Base-by-base conservation (phyloP, 2,797 vertebrate genomes). In the Ambastaia sidthimunki region DNA sequence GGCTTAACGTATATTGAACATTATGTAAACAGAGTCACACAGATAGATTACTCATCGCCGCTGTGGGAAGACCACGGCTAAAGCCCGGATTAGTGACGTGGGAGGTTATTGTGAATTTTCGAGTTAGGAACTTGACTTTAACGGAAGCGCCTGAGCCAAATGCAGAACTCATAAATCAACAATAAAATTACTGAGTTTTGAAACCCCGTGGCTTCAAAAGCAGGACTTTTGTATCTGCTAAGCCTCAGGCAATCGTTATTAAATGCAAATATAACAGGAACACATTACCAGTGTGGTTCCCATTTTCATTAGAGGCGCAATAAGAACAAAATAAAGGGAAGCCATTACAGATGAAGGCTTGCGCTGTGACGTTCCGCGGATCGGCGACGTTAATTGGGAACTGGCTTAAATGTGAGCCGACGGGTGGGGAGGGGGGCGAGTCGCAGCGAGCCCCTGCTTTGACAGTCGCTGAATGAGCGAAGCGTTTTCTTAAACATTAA, bases 361-460 rank as follows among this genome's bases (percentile, higher is more conserved):
- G 59, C 23, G 60, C 68, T 76, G 62, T 7, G 60, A 76, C 3
- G 15, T 66, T 34, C 44, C 71, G 23, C 34, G 59, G 54, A 80
- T 25, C 11, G 59, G 19, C 6, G 21, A 19, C n/a, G 19, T 25
- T 66, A 67, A 71, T 13, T 78, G 77, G 44, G 73, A 83, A 83
- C 63, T n/a, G 13, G 19, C 31, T 54, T 25, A 79, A 78, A 59
- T 16, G n/a, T 55, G 63, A 37, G n/a, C 25, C 7, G 31, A 28
- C 15, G 11, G 9, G 31, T 63, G 54, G 78, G 57, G 31, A 16
- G 86, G 6, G 19, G 18, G 67, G 82, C 84, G 88, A 91, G 80
- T 91, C 89, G 81, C 19, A 18, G 55, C 54, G 31, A 54, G 89
- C 68, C 81, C n/a, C 78, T 6, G 25, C 88, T 86, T 82, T 86